phyloP scores from a whole-genome alignment of 2,888 invertebrate species.

The Bhutanitis thaidina region DNA sequence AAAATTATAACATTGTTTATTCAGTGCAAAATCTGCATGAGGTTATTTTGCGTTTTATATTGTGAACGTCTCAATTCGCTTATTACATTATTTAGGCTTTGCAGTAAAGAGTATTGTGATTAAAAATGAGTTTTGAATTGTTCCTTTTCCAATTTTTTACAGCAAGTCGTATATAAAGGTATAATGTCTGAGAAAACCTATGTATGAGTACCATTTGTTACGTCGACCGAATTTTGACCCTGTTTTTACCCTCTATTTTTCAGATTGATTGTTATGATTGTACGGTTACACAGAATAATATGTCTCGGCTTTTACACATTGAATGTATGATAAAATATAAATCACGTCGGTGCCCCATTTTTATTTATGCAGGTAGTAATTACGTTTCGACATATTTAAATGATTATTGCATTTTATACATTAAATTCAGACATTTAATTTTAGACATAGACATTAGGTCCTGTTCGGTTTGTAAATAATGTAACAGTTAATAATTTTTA shows the following conservation, averaged over 20 bases:
- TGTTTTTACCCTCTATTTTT: constrained; percentile 40
- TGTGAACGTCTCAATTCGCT: constrained; percentile 48
- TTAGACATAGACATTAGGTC: too few relatives aligned
- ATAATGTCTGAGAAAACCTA: constrained; percentile 26
- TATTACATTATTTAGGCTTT: constrained; percentile 74
- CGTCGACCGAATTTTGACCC: constrained; percentile 60
- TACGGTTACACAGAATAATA: constrained; percentile 43
- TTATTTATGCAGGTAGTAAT: too few relatives aligned
- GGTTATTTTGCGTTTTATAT: constrained; percentile 21
- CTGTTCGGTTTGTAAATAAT: too few relatives aligned
- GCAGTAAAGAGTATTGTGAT: constrained; percentile 35
- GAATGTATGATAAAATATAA: too few relatives aligned
- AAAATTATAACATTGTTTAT: too few relatives aligned
- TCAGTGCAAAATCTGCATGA: constrained; percentile 29
- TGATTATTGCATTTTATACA: too few relatives aligned
- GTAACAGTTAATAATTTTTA: too few relatives aligned
- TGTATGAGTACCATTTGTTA: constrained; percentile 46
- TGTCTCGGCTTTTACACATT: background rate
- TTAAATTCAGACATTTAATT: too few relatives aligned
- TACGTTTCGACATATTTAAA: too few relatives aligned
- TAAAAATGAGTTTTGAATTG: background rate
- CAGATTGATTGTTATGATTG: constrained; percentile 18
- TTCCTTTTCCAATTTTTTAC: background rate
- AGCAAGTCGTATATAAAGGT: constrained; percentile 9
- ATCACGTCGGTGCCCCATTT: too few relatives aligned